These are phyloP conservation scores for Poecile atricapillus DNA, from an alignment of 2,113 vertebrate species.

Conservation along the genomic window DNA sequence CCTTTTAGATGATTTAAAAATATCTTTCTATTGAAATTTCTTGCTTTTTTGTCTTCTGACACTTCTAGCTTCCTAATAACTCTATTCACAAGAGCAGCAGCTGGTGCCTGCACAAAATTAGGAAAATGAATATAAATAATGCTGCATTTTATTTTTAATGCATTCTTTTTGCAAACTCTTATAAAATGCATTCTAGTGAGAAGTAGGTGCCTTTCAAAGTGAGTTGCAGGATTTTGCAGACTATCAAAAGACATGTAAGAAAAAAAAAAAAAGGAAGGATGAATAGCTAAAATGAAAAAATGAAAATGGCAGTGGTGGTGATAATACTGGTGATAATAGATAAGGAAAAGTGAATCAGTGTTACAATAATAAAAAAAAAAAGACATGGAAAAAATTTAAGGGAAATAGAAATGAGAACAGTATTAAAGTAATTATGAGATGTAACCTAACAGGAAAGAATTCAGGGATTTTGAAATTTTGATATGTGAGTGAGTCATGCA, in stretches of 20 bases:
- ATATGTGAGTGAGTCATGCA: not conserved
- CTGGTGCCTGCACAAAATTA: constrained; percentile 11
- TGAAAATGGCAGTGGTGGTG: not conserved
- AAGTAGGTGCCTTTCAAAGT: not conserved
- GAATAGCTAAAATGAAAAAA: not conserved
- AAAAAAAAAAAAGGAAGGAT: not conserved
- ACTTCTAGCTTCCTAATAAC: constrained; percentile 30
- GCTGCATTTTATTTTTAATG: constrained; percentile 11
- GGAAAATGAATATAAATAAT: not conserved
- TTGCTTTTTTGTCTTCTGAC: not conserved
- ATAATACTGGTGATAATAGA: not conserved
- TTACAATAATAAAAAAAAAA: not conserved
- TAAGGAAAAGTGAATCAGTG: not conserved
- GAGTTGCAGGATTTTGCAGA: not conserved
- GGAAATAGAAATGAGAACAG: not conserved
- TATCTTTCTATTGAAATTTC: not conserved
- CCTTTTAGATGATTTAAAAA: not conserved
- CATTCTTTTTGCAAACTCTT: not conserved
- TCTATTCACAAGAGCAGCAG: constrained; percentile 16
- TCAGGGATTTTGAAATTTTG: not conserved
- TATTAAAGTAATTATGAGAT: not conserved
- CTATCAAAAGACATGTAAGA: not conserved
- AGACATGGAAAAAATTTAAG: not conserved
- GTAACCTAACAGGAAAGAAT: not conserved
- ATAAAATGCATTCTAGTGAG: not conserved